phyloP scores from a whole-genome alignment of 2,797 vertebrate genomes.

The Nyctalus aviator region DNA sequence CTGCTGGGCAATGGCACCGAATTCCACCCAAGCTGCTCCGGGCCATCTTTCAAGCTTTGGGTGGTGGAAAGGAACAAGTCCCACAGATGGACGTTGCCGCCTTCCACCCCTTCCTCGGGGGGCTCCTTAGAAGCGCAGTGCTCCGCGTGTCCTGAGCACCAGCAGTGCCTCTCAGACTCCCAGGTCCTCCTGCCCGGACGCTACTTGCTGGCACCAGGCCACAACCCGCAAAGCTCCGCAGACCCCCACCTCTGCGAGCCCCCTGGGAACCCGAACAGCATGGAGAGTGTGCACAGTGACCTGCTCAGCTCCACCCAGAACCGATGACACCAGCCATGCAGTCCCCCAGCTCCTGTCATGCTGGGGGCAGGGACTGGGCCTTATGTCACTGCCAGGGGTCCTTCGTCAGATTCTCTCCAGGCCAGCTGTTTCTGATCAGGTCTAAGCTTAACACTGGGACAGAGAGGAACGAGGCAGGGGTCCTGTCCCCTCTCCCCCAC shows the following conservation, averaged over 20 bases:
- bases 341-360: background rate
- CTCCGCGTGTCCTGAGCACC: background rate
- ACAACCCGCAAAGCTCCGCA: background rate
- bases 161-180: background rate
- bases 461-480: background rate
- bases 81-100: background rate
- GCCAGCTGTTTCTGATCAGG: background rate
- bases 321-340: fast-evolving
- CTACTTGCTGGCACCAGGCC: background rate
- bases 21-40: background rate
- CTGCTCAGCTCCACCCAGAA: background rate
- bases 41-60: background rate
- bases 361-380: background rate
- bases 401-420: background rate
- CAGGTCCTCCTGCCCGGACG: too few species aligned
- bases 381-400: background rate
- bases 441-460: background rate
- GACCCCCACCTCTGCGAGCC: fast-evolving
- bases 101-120: background rate
- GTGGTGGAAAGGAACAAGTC: background rate
- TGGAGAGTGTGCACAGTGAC: background rate
- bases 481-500: background rate
- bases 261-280: background rate
- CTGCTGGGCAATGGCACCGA: background rate
- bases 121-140: background rate